phyloP scores from a whole-genome alignment of 2,888 invertebrate genomes.

The Dryomyza anilis region DNA sequence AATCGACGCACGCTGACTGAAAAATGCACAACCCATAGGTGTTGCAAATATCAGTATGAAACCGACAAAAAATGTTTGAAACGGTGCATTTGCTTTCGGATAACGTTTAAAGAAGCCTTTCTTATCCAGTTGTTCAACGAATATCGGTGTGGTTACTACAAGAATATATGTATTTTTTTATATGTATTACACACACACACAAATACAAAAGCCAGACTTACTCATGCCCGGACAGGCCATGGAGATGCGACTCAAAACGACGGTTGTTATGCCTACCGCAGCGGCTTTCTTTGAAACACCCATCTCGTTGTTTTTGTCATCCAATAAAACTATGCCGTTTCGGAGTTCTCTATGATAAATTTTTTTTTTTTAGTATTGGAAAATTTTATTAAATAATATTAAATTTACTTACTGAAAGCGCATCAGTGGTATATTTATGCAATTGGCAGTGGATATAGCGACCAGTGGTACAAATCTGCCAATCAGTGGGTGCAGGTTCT shows the following conservation, averaged over 20 bases:
- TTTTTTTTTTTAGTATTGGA: neutral
- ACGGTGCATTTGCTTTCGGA: conserved; percentile 74
- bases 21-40: conserved; percentile 94
- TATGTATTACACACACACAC: neutral
- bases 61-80: conserved; percentile 73
- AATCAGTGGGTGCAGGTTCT: conserved; percentile 62
- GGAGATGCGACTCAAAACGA: conserved; percentile 83
- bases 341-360: conserved; percentile 70
- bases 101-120: conserved; percentile 67
- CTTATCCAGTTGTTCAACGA: conserved; percentile 76
- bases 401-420: conserved; percentile 76
- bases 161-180: neutral
- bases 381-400: conserved; percentile 41
- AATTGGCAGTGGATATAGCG: conserved; percentile 96
- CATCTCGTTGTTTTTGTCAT: conserved; percentile 75
- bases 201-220: conserved; percentile 62
- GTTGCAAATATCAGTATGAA: conserved; percentile 87
- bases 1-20: conserved; percentile 84
- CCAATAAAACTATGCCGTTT: conserved; percentile 82
- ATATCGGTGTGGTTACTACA: conserved; percentile 67
- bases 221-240: conserved; percentile 98
- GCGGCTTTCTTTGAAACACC: conserved; percentile 75
- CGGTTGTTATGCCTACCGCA: conserved; percentile 81
- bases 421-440: conserved; percentile 99
- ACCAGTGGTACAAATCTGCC: conserved; percentile 93